Percentiles rank a stretch among this genome's conserved stretches.
Evolutionary conservation across 2,888 invertebrate genomes (phyloP).

Genomic region (Loripinus fragilis): DNA sequence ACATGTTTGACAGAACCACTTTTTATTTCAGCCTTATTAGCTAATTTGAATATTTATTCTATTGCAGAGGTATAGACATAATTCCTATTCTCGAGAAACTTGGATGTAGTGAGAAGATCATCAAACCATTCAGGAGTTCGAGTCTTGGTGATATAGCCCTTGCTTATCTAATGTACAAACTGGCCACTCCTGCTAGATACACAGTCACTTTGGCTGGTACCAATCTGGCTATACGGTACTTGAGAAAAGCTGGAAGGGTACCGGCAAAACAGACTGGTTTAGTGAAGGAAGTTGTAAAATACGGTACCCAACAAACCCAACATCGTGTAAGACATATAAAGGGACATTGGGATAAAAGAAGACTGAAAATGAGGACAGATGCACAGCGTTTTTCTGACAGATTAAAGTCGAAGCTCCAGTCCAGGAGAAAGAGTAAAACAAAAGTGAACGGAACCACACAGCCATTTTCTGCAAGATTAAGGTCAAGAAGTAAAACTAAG

Average conservation of each 20-base stretch:
- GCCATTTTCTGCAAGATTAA: no score
- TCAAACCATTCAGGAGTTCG: slow-evolving; percentile 89
- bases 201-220: slow-evolving; percentile 96
- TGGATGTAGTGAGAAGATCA: slow-evolving; percentile 91
- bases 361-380: neutral
- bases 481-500: no score
- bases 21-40: no score
- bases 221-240: slow-evolving; percentile 91
- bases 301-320: neutral
- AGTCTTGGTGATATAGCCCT: slow-evolving; percentile 94
- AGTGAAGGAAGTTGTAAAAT: neutral
- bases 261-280: slow-evolving; percentile 88
- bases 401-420: neutral
- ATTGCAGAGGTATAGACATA: slow-evolving; percentile 94
- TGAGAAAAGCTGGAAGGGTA: slow-evolving; percentile 90
- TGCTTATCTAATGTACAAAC: slow-evolving; percentile 96
- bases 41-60: no score
- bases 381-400: neutral
- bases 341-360: neutral
- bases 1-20: no score
- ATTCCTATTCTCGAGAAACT: slow-evolving; percentile 90
- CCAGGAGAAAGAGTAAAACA: no score
- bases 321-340: neutral
- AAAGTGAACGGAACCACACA: no score
- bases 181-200: slow-evolving; percentile 95